Percentiles rank a stretch among this genome's conserved stretches.
Conservation (phyloP, 2,888 invertebrate species). For the Agrochola litura region DNA sequence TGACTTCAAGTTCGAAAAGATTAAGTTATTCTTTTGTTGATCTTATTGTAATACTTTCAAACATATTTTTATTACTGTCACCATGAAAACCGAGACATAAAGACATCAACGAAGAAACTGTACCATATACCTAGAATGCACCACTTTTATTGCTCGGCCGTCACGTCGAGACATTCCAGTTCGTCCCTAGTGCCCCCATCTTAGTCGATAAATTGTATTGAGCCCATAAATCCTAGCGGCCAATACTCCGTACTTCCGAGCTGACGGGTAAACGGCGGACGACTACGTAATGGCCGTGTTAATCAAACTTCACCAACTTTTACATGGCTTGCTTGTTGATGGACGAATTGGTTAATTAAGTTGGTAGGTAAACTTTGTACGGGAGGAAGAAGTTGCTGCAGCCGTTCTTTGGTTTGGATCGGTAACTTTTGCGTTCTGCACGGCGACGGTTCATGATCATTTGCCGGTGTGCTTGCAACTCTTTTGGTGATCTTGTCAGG, state of each 20-base stretch:
- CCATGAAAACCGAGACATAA: constrained; percentile 10
- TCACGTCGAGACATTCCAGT: constrained; percentile 75
- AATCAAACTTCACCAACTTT: constrained; percentile 58
- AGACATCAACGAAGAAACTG: constrained; percentile 16
- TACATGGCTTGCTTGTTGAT: constrained; percentile 46
- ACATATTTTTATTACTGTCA: constrained; percentile 9
- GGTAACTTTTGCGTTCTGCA: constrained; percentile 9
- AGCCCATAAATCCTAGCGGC: constrained; percentile 60
- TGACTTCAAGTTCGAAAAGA: background rate
- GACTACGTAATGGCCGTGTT: constrained; percentile 43
- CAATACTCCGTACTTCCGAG: constrained; percentile 50
- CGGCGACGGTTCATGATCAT: background rate
- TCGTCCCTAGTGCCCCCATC: constrained; percentile 66
- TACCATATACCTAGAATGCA: constrained; percentile 44
- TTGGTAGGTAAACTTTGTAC: constrained; percentile 27
- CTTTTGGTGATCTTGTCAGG: background rate
- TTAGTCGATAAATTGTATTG: constrained; percentile 71
- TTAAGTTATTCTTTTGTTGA: background rate
- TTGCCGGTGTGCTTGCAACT: background rate
- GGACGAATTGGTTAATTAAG: constrained; percentile 52
- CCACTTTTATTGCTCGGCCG: constrained; percentile 60
- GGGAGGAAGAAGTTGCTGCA: constrained; percentile 17
- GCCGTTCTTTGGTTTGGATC: constrained; percentile 6
- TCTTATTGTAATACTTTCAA: background rate
- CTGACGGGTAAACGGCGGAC: constrained; percentile 47